Evolutionary conservation across 2,888 invertebrate species (phyloP).

Genomic region (Apamea monoglypha): DNA sequence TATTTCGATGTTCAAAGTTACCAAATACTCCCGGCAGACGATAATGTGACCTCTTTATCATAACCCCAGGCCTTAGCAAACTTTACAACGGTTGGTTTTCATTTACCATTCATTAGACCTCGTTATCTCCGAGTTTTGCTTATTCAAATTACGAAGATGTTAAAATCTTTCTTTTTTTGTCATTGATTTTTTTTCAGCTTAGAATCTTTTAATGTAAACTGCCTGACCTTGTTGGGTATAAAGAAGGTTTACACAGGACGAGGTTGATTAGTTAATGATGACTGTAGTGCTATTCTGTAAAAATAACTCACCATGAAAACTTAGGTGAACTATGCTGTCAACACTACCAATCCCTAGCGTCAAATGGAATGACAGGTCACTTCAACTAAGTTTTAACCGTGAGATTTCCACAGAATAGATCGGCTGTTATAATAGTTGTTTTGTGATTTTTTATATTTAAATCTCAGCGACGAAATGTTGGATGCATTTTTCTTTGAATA

Average conservation of each 20-base stretch:
- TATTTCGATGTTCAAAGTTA: neutral
- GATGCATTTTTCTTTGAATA: neutral
- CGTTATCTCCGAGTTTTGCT: slow-evolving; percentile 59
- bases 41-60: slow-evolving; percentile 33
- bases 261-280: slow-evolving; percentile 30
- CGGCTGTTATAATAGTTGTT: neutral
- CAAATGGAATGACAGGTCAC: neutral
- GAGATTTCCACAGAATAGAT: neutral
- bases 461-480: neutral
- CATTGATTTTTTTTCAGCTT: slow-evolving; percentile 51
- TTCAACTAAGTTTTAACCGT: neutral
- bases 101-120: slow-evolving; percentile 64
- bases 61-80: slow-evolving; percentile 34
- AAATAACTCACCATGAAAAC: neutral
- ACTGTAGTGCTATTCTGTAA: neutral
- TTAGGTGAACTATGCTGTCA: neutral
- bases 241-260: slow-evolving; percentile 24
- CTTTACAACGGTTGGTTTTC: slow-evolving; percentile 45
- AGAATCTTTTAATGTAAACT: neutral
- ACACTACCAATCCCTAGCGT: neutral
- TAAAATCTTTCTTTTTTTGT: slow-evolving; percentile 45
- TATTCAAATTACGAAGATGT: slow-evolving; percentile 57
- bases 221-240: neutral
- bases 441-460: neutral
- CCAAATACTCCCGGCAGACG: neutral